phyloP scores from a whole-genome alignment of 2,797 vertebrate species.

The Chelmon rostratus region DNA sequence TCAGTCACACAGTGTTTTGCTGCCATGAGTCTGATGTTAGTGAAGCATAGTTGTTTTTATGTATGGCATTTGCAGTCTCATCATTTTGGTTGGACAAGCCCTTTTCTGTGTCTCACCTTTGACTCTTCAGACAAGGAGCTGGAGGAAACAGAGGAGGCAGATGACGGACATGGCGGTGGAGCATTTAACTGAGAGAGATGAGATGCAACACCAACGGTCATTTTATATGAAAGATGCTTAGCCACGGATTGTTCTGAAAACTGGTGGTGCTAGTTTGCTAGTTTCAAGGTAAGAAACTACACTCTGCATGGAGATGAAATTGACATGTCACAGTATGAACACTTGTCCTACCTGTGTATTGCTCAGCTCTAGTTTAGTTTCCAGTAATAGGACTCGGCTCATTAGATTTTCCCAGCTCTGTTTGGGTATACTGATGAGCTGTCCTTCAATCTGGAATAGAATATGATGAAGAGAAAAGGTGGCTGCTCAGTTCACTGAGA shows the following conservation, averaged over 20 bases:
- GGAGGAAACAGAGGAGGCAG: not conserved
- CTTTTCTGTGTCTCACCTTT: conserved; percentile 40
- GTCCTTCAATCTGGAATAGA: conserved; percentile 42
- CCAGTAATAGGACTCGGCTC: conserved; percentile 91
- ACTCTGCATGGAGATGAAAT: not conserved
- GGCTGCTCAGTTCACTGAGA: too few relatives aligned
- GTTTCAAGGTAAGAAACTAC: not conserved
- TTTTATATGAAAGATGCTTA: not conserved
- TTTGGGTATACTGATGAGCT: conserved; percentile 80
- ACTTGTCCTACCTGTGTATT: conserved; percentile 82
- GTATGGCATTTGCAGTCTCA: too few relatives aligned
- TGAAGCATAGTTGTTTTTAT: too few relatives aligned
- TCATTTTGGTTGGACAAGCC: too few relatives aligned
- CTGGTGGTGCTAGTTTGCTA: not conserved
- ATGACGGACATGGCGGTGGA: not conserved
- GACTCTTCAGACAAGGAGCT: conserved; percentile 24
- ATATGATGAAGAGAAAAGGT: not conserved
- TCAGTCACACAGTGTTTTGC: too few relatives aligned
- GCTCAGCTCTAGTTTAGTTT: conserved; percentile 89
- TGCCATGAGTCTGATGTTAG: too few relatives aligned
- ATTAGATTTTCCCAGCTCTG: conserved; percentile 91
- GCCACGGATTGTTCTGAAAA: not conserved
- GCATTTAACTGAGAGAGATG: conserved; percentile 15
- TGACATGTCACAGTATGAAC: not conserved
- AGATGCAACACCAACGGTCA: not conserved